These are phyloP conservation scores for Pollenia angustigena DNA, from an alignment of 2,888 invertebrate species.

Conservation along the genomic window DNA sequence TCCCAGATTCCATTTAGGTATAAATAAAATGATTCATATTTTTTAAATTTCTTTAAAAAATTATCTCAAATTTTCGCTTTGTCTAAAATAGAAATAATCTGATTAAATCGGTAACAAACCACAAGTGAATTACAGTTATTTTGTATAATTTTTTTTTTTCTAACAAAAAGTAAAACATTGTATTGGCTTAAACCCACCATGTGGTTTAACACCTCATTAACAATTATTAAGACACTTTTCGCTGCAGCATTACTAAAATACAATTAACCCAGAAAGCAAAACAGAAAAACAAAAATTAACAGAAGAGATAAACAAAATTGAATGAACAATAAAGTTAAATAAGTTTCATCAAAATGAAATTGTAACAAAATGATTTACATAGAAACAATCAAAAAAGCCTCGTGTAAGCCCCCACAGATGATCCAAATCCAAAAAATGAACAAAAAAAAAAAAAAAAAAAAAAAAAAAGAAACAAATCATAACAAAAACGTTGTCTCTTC, in stretches of 20 bases:
- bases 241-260: slow-evolving; percentile 52
- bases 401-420: slow-evolving; percentile 46
- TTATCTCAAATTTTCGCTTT: too few species aligned
- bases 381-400: background rate
- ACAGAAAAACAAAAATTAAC: background rate
- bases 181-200: slow-evolving; percentile 44
- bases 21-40: too few species aligned
- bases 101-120: slow-evolving; percentile 27
- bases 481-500: slow-evolving; percentile 26
- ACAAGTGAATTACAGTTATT: slow-evolving; percentile 51
- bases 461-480: slow-evolving; percentile 3
- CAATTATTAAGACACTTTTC: slow-evolving; percentile 63
- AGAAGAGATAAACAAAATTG: background rate
- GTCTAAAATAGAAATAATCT: background rate
- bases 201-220: slow-evolving; percentile 69
- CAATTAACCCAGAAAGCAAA: slow-evolving; percentile 61
- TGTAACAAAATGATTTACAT: slow-evolving; percentile 25
- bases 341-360: slow-evolving; percentile 18
- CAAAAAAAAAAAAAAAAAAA: background rate
- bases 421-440: slow-evolving; percentile 42
- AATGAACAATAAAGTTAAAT: slow-evolving; percentile 1
- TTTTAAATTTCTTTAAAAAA: too few species aligned
- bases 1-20: too few species aligned
- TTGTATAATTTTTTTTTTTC: background rate
- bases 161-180: slow-evolving; percentile 12